Base-by-base conservation (phyloP, 2,888 invertebrate genomes). In the Catocala sponsa region DNA sequence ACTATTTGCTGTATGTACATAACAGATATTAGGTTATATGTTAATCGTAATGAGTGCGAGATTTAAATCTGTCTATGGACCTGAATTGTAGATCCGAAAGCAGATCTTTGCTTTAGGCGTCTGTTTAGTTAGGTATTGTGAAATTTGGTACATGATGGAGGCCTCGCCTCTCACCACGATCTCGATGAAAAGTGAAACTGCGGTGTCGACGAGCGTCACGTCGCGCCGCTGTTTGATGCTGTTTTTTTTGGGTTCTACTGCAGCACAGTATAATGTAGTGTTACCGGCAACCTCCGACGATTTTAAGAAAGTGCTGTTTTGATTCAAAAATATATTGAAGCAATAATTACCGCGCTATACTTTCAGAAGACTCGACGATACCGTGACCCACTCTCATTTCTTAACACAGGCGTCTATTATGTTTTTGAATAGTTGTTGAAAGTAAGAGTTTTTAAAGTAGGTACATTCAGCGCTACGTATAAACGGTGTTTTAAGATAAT, bases 171-270 rank as follows among this genome's bases (percentile, higher is more conserved):
- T 94, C 92, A 92, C 94, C 85, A 85, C 83, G 87, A 84, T 86
- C 87, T 89, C 86, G 91, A 92, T 91, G 92, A 90, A 94, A 94
- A 94, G 94, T 93, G 94, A 94, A 94, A 94, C 92, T 85, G 83
- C 87, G 87, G 80, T 82, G 87, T 84, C 87, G 84, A 84, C 88
- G 85, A 83, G 79, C 90, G 89, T 90, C 90, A 90, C 91, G 91
- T 89, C 85, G 85, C 79, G 81, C 56, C 5, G 74, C 83, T 84
- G 84, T 87, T 90, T 86, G 86, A 86, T 85, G 85, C 82, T 80
- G 84, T 89, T 76, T 91, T 88, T 91, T 94, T 93, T 90, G 91
- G 93, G 91, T 89, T 91, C 80, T 82, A 84, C 81, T 84, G 82
- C 77, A 83, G 78, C 74, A 84, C 80, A 82, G 83, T 83, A 80